Conservation (phyloP, 2,888 invertebrate species). For the Cerastis leucographa region DNA sequence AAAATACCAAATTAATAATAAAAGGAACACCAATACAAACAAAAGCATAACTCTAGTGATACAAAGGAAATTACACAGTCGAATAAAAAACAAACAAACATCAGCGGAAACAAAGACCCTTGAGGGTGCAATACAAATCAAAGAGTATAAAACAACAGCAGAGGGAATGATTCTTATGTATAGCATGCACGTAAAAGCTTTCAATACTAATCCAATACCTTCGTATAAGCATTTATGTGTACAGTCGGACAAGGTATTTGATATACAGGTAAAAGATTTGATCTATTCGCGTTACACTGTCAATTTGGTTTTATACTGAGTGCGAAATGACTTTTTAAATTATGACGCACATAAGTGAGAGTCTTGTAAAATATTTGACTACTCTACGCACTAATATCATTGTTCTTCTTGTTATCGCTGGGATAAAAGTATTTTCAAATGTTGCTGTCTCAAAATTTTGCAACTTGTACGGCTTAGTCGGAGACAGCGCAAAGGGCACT, state of each 20-base stretch:
- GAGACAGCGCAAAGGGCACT: background rate
- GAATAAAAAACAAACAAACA: constrained; percentile 10
- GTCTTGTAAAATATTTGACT: background rate
- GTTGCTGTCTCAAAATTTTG: background rate
- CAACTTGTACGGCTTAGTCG: background rate
- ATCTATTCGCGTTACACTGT: background rate
- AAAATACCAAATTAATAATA: constrained; percentile 7
- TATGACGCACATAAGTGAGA: background rate
- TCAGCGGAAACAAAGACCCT: background rate
- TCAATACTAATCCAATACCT: background rate
- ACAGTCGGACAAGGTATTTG: constrained; percentile 1
- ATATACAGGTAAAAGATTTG: background rate
- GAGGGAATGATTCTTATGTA: constrained; percentile 9
- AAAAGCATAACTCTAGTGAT: background rate
- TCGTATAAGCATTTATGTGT: background rate
- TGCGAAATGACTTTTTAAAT: background rate
- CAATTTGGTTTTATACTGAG: background rate
- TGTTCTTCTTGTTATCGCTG: background rate
- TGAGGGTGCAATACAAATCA: constrained; percentile 24
- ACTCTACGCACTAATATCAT: background rate
- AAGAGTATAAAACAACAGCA: constrained; percentile 11
- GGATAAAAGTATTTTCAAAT: background rate
- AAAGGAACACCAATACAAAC: constrained; percentile 8
- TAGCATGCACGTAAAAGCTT: constrained; percentile 25
- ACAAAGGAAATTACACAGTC: constrained; percentile 11